Conservation (phyloP, 1,140 invertebrate genomes). For the Pseudomyrmex pallidus region DNA sequence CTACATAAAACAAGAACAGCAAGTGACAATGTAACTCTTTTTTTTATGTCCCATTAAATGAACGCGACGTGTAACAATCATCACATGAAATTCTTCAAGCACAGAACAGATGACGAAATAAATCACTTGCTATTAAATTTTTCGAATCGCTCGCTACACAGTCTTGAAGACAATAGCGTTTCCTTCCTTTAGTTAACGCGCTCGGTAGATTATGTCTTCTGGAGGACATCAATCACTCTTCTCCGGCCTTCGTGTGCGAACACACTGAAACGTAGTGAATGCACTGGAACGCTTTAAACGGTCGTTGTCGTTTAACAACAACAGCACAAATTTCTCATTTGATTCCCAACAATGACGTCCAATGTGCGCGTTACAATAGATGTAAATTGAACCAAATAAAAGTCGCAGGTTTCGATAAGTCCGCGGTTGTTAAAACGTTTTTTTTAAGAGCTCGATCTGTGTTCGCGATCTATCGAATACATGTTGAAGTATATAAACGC, state of each 20-base stretch:
- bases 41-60: neutral
- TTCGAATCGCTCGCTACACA: neutral
- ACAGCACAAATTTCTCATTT: conserved; percentile 32
- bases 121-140: conserved; percentile 30
- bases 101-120: conserved; percentile 32
- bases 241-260: conserved; percentile 41
- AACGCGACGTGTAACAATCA: neutral
- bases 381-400: conserved; percentile 3
- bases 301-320: conserved; percentile 41
- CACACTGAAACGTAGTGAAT: conserved; percentile 37
- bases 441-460: neutral
- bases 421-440: conserved; percentile 20
- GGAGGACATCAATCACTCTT: conserved; percentile 66
- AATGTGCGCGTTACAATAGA: neutral
- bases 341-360: neutral
- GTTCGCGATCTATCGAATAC: neutral
- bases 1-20: too few species aligned
- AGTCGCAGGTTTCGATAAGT: neutral
- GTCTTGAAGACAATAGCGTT: conserved; percentile 31
- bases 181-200: conserved; percentile 31
- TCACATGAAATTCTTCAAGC: neutral
- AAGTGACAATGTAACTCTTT: neutral
- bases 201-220: conserved; percentile 55
- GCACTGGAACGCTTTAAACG: conserved; percentile 38
- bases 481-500: conserved; percentile 3